Evolutionary conservation across 2,113 vertebrate species (phyloP).

Genomic region (Poeciliopsis occidentalis): DNA sequence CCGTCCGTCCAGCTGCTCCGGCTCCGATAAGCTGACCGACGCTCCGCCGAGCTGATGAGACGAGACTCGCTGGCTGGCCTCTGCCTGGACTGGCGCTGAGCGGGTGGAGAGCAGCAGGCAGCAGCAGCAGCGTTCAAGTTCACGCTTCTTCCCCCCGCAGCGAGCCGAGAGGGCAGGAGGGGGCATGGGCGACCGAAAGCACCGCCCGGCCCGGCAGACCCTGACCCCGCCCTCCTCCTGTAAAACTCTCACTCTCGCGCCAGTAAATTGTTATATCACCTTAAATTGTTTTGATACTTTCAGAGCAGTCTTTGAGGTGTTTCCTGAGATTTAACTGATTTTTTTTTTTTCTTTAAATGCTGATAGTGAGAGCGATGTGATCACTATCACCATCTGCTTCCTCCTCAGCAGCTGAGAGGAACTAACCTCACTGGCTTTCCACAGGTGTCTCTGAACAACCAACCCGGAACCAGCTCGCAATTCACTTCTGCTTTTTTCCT

Average conservation of each 20-base stretch:
- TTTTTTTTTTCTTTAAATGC: neutral
- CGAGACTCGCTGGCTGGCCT: constrained; percentile 16
- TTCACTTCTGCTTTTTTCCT: constrained; percentile 50
- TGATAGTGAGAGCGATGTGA: neutral
- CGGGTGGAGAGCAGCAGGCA: constrained; percentile 2
- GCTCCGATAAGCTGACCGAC: constrained; percentile 27
- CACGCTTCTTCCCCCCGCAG: constrained; percentile 70
- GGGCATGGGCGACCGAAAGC: constrained; percentile 67
- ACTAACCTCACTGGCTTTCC: constrained; percentile 34
- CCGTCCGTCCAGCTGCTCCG: constrained; percentile 24
- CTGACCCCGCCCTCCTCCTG: constrained; percentile 66
- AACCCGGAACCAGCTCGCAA: constrained; percentile 42
- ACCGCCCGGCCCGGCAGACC: constrained; percentile 64
- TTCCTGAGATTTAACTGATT: neutral
- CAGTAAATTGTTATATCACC: neutral
- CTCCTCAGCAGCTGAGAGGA: constrained; percentile 50
- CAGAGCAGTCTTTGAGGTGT: neutral
- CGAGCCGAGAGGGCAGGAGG: constrained; percentile 58
- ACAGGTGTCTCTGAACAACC: constrained; percentile 69
- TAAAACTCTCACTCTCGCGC: neutral
- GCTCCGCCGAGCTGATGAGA: constrained; percentile 25
- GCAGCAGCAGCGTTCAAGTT: constrained; percentile 81
- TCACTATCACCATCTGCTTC: constrained; percentile 20
- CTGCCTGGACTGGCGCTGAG: constrained; percentile 61
- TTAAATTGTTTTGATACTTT: neutral